Evolutionary conservation across 2,888 invertebrate species (phyloP), one percentile per base, ranked within the genome.

Genomic region (Ornithoptera priamus): DNA sequence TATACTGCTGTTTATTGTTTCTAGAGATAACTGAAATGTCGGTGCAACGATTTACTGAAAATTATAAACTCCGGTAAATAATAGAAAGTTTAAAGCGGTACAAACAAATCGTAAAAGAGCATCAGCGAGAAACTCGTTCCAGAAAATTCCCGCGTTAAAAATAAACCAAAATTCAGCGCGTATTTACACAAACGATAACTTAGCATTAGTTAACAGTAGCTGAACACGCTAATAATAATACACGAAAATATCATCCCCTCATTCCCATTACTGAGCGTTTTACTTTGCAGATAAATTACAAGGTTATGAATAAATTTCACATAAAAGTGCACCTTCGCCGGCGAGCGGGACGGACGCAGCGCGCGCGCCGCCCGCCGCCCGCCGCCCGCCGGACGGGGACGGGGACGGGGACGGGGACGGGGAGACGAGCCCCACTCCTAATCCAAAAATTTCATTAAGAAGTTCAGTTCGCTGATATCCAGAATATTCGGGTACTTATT

Each of bases 261-360:
- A 80, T 81, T 81, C 78, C 85, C 88, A 90, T 90, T 90, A 90
- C 89, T 77, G 75, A 83, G 83, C 88, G 85, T 88, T 90, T 90
- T 87, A 88, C 90, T 90, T 83, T 82, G 80, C 82, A 89, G 90
- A 92, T 93, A 90, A 92, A 93, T 93, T 93, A 93, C 90, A 84
- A 87, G 86, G 92, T 93, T 93, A 93, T 93, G 93, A 93, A 93
- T 93, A 93, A 93, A 93, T 93, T 92, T 93, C 90, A 83, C 92
- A 93, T 93, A 93, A 93, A 93, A 91, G 85, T 92, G 93, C 92
- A 92, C 92, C 92, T 92, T 90, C 84, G 87, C 87, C 87, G 80
- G 77, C 74, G 85, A 89, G 78, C 79, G 88, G 77, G 89, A 87
- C 74, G 77, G 83, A 70, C 74, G 78, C 83, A 80, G 72, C 72